phyloP scores from a whole-genome alignment of 2,113 vertebrate species.

The Lycaon pictus region DNA sequence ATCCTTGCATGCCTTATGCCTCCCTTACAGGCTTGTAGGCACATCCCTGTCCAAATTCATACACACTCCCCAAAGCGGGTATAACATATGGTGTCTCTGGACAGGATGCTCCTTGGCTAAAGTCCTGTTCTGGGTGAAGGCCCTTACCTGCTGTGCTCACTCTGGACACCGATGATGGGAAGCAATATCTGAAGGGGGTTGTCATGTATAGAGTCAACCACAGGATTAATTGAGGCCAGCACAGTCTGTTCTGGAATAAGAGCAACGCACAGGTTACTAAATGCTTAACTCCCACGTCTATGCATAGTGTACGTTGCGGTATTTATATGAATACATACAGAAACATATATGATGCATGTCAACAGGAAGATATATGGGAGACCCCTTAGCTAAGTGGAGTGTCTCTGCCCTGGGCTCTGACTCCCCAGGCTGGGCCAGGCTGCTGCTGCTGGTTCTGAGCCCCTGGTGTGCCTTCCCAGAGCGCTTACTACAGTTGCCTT shows the following conservation, averaged over 20 bases:
- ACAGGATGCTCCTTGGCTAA: neutral
- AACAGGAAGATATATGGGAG: neutral
- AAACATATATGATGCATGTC: neutral
- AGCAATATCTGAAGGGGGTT: neutral
- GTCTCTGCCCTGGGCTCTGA: neutral
- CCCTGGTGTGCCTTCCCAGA: neutral
- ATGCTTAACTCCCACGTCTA: neutral
- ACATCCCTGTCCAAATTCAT: neutral
- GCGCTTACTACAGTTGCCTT: neutral
- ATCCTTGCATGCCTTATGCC: no score
- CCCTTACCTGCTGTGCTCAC: neutral
- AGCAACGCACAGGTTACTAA: neutral
- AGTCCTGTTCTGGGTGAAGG: neutral
- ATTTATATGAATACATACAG: neutral
- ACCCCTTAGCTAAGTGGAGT: neutral
- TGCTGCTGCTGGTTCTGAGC: neutral
- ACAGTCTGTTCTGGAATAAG: neutral
- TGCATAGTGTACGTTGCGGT: neutral
- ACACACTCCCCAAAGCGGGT: neutral
- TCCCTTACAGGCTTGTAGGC: neutral
- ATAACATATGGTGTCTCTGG: fast-evolving
- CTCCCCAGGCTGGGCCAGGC: neutral
- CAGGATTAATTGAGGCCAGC: neutral
- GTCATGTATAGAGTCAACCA: neutral
- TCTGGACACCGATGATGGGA: neutral